phyloP scores from a whole-genome alignment of 2,888 invertebrate genomes.

The Heliconius ismenius region DNA sequence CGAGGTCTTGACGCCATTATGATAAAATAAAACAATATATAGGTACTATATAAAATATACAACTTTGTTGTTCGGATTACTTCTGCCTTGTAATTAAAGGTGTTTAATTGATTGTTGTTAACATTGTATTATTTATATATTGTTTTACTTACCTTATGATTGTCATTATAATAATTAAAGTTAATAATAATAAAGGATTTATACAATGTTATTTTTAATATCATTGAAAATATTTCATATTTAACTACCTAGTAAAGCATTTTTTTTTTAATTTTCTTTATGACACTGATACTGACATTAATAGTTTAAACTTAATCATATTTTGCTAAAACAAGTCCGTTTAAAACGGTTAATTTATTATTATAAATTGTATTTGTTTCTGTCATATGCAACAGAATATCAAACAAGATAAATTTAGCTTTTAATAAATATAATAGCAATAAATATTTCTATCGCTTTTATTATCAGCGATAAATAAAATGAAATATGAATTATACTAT shows the following conservation, averaged over 20 bases:
- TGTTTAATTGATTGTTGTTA: constrained; percentile 29
- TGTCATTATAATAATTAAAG: neutral
- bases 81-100: neutral
- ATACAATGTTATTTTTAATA: neutral
- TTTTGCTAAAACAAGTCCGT: neutral
- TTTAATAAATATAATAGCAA: constrained; percentile 2
- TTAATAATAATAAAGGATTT: neutral
- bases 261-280: neutral
- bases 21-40: constrained; percentile 39
- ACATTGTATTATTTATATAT: constrained; percentile 35
- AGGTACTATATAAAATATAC: constrained; percentile 24
- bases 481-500: neutral
- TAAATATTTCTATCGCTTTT: constrained; percentile 3
- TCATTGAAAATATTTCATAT: neutral
- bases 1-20: constrained; percentile 38
- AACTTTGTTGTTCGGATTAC: constrained; percentile 3
- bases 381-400: neutral
- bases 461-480: constrained; percentile 10
- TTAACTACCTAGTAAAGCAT: neutral
- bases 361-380: no score
- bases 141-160: neutral
- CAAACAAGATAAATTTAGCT: neutral
- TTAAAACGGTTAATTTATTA: neutral
- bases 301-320: neutral
- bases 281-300: neutral